Conservation (phyloP, 2,888 invertebrate genomes). For the Kuschelorhynchus macadamiae region DNA sequence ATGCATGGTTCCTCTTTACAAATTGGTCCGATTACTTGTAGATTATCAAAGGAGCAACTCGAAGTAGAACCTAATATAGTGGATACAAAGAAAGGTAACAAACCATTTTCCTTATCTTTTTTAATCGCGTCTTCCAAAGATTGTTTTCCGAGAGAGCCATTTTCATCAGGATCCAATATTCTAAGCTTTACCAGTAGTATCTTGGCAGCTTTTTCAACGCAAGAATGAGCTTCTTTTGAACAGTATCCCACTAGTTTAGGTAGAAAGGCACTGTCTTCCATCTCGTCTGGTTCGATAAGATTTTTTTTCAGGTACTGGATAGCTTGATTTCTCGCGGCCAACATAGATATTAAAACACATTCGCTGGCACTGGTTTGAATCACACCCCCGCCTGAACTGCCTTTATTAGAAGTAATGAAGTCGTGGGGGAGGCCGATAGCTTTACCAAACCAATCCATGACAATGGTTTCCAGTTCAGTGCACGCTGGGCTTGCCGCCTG, state of each 20-base stretch:
- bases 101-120: constrained; percentile 81
- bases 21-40: constrained; percentile 83
- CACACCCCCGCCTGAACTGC: constrained; percentile 82
- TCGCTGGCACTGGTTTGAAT: constrained; percentile 89
- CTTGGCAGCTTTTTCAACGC: constrained; percentile 85
- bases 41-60: constrained; percentile 86
- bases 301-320: constrained; percentile 75
- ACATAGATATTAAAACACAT: constrained; percentile 82
- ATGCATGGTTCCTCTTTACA: constrained; percentile 74
- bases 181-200: constrained; percentile 81
- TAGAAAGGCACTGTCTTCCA: constrained; percentile 79
- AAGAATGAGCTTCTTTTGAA: constrained; percentile 81
- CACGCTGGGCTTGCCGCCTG: constrained; percentile 98
- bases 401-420: constrained; percentile 72
- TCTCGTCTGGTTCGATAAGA: constrained; percentile 66
- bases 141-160: constrained; percentile 76
- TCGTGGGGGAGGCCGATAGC: constrained; percentile 81
- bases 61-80: constrained; percentile 88
- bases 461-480: constrained; percentile 90
- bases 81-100: constrained; percentile 88
- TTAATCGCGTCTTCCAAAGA: constrained; percentile 76
- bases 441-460: constrained; percentile 86
- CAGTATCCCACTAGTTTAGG: constrained; percentile 85
- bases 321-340: constrained; percentile 82
- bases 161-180: constrained; percentile 80